Evolutionary conservation across 1,140 invertebrate genomes (phyloP), one percentile per base, ranked within the genome.

Genomic region (Conus betulinus): DNA sequence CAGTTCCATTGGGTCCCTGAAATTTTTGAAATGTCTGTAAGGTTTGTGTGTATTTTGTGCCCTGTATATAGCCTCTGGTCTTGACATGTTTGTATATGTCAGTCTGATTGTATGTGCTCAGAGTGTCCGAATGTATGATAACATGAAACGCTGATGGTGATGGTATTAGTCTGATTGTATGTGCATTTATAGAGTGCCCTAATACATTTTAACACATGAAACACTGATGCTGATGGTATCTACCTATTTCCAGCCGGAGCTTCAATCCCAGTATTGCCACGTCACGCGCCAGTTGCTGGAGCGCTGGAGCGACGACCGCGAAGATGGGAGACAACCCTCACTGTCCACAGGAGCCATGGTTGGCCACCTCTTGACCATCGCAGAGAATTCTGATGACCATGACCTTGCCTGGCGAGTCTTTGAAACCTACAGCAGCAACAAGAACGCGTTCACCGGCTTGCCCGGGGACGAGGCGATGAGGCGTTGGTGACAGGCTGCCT

Each of bases 291-390:
- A 87, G 53, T 23, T 87, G 27, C 67, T 87, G 13, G 17, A 87
- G n/a, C 71, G 71, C 53, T 87, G 71, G 71, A 53, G 57, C 13
- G 85, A 87, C 4, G 85, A 76, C 13, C 20, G 25, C 10, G 71
- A 57, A 5, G 74, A 76, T 20, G 6, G n/a, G 85, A 78, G 85
- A n/a, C 71, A 17, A 53, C 13, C 71, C 39, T 8, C 51, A 23
- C 85, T 87, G 85, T 87, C 85, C 20, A 87, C 85, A 11, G 85
- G 67, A 10, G 5, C 23, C 17, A 87, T 87, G 85, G 27, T 87
- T 51, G 71, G 85, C 20, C 85, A 87, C 74, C 51, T 87, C 53
- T 55, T 87, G 51, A 78, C 67, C 85, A 79, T 87, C 71, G 85
- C 85, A 5, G 85, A 87, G 74, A 87, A 87, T 53, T 67, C 71